Conservation (phyloP, 1,140 invertebrate genomes). For the Nomia melanderi region DNA sequence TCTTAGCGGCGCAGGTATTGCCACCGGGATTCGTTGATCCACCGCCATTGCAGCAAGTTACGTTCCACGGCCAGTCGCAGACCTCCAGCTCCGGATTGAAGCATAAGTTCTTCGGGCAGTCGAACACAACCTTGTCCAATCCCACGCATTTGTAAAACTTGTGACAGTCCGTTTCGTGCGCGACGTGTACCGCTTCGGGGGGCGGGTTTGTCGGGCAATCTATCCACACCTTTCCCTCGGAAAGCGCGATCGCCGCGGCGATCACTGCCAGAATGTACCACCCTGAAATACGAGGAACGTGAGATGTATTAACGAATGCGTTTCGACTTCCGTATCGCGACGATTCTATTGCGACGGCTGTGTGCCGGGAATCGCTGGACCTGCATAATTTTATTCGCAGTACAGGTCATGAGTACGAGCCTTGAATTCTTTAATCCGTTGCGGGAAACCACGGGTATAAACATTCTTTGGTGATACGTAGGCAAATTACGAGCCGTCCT, state of each 20-base stretch:
- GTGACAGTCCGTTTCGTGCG: not conserved
- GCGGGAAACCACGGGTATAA: too few species aligned
- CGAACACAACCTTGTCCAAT: accelerated
- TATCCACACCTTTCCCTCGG: not conserved
- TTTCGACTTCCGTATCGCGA: too few species aligned
- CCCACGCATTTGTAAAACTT: not conserved
- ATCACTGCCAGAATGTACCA: not conserved
- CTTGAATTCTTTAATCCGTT: too few species aligned
- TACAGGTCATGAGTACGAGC: too few species aligned
- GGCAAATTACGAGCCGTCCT: too few species aligned
- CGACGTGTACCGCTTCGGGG: accelerated
- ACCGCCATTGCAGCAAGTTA: slow-evolving; percentile 44
- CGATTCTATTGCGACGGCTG: too few species aligned
- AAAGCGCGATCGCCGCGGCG: not conserved
- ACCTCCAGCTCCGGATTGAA: slow-evolving; percentile 71
- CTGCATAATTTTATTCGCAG: too few species aligned
- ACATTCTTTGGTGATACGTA: too few species aligned
- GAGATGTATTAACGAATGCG: too few species aligned
- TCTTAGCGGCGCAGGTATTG: too few species aligned
- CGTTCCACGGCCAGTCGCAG: slow-evolving; percentile 72
- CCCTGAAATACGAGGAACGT: not conserved
- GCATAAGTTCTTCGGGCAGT: slow-evolving; percentile 51
- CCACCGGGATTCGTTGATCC: too few species aligned
- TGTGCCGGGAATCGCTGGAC: too few species aligned
- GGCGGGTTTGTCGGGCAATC: not conserved